phyloP scores from a whole-genome alignment of 2,113 vertebrate genomes.

The Phasianus colchicus region DNA sequence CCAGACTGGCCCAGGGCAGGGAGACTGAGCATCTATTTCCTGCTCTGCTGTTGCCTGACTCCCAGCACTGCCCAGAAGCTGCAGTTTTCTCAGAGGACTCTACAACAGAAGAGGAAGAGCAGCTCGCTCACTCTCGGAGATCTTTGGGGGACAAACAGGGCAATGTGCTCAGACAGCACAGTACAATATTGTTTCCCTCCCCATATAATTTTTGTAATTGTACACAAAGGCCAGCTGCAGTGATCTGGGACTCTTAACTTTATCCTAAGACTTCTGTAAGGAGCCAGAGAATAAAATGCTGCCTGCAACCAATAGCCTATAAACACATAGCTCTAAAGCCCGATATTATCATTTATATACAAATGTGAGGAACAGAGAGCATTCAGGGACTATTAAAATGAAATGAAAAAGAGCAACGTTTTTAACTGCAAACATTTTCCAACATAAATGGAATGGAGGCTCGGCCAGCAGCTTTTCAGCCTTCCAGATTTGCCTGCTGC shows the following conservation, averaged over 20 bases:
- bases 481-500: background rate
- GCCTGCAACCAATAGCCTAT: background rate
- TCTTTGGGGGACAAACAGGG: background rate
- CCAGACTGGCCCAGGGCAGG: background rate
- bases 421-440: constrained; percentile 1
- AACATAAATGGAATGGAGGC: background rate
- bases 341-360: background rate
- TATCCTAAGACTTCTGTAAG: background rate
- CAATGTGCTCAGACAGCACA: background rate
- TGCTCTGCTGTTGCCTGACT: background rate
- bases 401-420: background rate
- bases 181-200: background rate
- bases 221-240: background rate
- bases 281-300: background rate
- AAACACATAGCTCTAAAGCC: background rate
- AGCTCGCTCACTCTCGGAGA: rapidly evolving
- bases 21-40: background rate
- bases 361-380: background rate
- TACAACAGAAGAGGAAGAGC: rapidly evolving
- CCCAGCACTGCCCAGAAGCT: background rate
- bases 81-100: background rate
- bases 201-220: background rate
- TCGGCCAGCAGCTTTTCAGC: background rate
- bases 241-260: background rate
- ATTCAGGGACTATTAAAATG: background rate